Evolutionary conservation across 64 coral and sea anemone species (phyloP).

Genomic region (Montipora sp.): DNA sequence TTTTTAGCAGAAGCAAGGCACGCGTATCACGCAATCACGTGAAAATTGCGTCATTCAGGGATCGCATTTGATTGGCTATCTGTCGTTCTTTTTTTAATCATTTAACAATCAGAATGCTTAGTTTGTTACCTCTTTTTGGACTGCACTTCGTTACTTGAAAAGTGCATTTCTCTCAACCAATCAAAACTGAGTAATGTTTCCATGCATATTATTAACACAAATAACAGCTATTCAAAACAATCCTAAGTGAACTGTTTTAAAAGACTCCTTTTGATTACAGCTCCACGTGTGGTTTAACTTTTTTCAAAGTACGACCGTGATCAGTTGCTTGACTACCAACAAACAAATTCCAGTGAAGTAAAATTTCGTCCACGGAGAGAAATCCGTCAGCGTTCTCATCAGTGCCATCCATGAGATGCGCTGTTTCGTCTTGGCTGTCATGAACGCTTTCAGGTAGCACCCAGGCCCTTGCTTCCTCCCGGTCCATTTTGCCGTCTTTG

Average conservation of each 20-base stretch:
- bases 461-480: constrained; percentile 88
- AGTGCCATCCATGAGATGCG: constrained; percentile 90
- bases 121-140: too few species aligned
- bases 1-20: too few species aligned
- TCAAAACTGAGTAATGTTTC: background rate
- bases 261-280: constrained; percentile 29
- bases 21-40: too few species aligned
- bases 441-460: constrained; percentile 78
- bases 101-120: too few species aligned
- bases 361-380: constrained; percentile 91
- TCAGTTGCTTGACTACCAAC: constrained; percentile 97
- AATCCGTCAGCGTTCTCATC: constrained; percentile 93
- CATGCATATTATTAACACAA: too few species aligned
- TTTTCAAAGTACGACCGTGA: constrained; percentile 87
- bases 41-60: too few species aligned
- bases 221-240: background rate
- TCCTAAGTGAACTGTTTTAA: background rate
- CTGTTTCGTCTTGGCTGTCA: constrained; percentile 85
- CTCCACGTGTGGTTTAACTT: constrained; percentile 83
- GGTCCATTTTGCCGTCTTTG: constrained; percentile 87
- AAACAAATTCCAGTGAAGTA: constrained; percentile 95
- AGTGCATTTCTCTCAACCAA: background rate
- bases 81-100: too few species aligned
- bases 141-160: too few species aligned
- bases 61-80: too few species aligned